These are phyloP conservation scores for Amblyopsis rosae DNA, from an alignment of 2,113 vertebrate species.

Conservation along the genomic window DNA sequence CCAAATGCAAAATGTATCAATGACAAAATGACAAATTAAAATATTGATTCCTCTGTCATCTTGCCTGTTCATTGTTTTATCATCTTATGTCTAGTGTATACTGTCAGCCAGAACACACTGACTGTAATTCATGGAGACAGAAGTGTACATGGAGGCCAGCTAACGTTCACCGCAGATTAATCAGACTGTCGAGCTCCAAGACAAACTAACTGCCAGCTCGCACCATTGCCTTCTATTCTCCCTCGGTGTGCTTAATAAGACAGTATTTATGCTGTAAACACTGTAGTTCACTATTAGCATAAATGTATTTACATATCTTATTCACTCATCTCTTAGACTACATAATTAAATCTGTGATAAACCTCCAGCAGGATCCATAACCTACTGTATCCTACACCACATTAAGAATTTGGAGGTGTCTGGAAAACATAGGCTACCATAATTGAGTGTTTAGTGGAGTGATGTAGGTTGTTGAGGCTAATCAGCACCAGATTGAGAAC, in stretches of 20 bases:
- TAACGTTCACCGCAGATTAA: constrained; percentile 35
- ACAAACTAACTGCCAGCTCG: neutral
- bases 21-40: constrained; percentile 56
- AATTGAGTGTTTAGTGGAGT: no score
- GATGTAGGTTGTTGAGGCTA: no score
- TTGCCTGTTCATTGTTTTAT: constrained; percentile 12
- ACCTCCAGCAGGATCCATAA: neutral
- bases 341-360: constrained; percentile 16
- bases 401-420: neutral
- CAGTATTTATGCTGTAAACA: constrained; percentile 5
- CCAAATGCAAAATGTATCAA: constrained; percentile 23
- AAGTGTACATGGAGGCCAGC: neutral
- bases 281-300: constrained; percentile 26
- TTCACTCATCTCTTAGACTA: constrained; percentile 45
- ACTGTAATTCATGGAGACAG: constrained; percentile 24
- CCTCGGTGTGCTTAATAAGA: neutral
- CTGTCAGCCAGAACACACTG: constrained; percentile 38
- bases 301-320: constrained; percentile 33
- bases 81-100: neutral
- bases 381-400: neutral
- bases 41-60: constrained; percentile 39
- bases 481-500: no score
- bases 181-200: constrained; percentile 10
- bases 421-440: neutral
- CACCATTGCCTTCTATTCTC: constrained; percentile 4